Evolutionary conservation across 2,888 invertebrate genomes (phyloP), one percentile per base, ranked within the genome.

Genomic region (Clunio marinus): DNA sequence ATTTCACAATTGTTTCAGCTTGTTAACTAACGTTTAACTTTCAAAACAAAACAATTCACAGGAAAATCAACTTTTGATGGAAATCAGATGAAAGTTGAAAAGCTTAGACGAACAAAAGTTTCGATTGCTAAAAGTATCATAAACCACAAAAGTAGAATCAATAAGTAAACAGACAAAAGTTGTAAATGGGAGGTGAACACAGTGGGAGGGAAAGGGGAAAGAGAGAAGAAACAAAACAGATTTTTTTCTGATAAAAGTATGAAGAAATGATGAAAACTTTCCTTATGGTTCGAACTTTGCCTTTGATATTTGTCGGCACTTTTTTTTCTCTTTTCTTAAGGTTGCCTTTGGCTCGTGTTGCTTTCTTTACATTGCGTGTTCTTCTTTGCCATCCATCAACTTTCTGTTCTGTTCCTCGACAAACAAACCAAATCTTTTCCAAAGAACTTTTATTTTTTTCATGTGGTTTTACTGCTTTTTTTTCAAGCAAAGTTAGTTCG

Each of bases 1-100:
- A 62, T 51, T 62, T 62, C 27, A 62, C 32, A 41, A 62, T 41
- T 62, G n/a, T 62, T 58, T 8, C n/a, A 58, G 27, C 58, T 58
- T 58, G 28, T 58, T 58, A 58, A 28, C 8, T 25, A 41, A 41
- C 41, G 7, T 51, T 32, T 13, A 32, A 32, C 35, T 32, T 32
- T 32, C 13, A 32, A 32, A 32, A 32, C 35, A 32, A 32, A 32
- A 32, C 35, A 8, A 8, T 32, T 13, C 35, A 32, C 13, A 13
- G 13, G 35, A 32, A 32, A 13, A 32, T 32, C 5, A 32, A 32
- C n/a, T n/a, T 32, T 32, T 32, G 7, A 32, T 32, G 7, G 35
- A 32, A 51, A 2, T 17, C 22, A 51, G n/a, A 5, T n/a, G 41
- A 41, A 41, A 15, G 32, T 32, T 32, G 32, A 32, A 32, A 32